Percentiles rank a stretch among this genome's conserved stretches.
Conservation (phyloP, 2,888 invertebrate species). For the Amblyteles armatorius region DNA sequence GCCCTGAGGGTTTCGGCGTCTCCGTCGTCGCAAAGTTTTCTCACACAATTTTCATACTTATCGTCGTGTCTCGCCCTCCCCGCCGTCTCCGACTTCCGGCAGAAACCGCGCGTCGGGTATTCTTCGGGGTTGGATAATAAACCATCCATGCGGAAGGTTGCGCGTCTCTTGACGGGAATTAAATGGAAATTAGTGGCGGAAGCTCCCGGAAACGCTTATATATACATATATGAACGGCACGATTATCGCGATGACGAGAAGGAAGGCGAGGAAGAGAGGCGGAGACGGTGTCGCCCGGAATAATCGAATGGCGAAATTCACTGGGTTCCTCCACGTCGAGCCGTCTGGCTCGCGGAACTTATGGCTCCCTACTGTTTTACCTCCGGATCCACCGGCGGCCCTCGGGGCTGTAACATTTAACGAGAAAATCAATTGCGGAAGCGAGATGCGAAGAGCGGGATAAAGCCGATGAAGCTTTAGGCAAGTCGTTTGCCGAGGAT, state of each 20-base stretch:
- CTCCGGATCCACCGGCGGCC: background rate
- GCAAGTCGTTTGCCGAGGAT: background rate
- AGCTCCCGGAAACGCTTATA: conserved; percentile 35
- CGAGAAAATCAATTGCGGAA: conserved; percentile 36
- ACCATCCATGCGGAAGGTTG: conserved; percentile 19
- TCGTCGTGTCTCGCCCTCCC: background rate
- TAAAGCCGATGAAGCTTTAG: conserved; percentile 15
- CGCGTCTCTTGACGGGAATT: conserved; percentile 59
- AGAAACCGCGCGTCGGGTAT: background rate
- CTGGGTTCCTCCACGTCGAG: conserved; percentile 7
- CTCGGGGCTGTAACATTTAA: conserved; percentile 32
- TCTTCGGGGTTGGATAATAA: conserved; percentile 40
- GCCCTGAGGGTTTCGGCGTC: no score
- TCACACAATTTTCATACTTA: conserved; percentile 21
- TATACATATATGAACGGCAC: conserved; percentile 16
- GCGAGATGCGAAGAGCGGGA: conserved; percentile 9
- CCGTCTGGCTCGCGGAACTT: conserved; percentile 20
- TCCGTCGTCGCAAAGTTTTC: conserved; percentile 12
- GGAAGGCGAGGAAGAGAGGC: background rate
- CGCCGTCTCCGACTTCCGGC: background rate
- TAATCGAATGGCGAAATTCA: conserved; percentile 35
- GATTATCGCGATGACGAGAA: conserved; percentile 26
- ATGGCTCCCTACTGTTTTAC: conserved; percentile 4
- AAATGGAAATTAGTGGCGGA: conserved; percentile 66
- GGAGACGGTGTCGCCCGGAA: conserved; percentile 4